Evolutionary conservation across 2,113 vertebrate genomes (phyloP).

Genomic region (Rhipidura dahli): DNA sequence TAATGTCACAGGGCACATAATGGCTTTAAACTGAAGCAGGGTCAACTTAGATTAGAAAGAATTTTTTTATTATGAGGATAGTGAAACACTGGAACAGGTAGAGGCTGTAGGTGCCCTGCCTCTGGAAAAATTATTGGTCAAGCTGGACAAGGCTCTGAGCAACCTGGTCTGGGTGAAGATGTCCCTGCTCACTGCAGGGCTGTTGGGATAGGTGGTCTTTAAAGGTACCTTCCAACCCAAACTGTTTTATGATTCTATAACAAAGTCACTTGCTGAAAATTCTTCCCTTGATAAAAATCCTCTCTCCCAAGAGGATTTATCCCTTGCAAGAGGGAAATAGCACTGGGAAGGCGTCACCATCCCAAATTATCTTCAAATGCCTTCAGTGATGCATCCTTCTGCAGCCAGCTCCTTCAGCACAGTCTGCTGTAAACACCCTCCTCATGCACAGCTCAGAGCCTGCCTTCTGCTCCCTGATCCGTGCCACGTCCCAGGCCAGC

Average conservation of each 20-base stretch:
- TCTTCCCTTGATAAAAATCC: neutral
- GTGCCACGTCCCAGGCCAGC: neutral
- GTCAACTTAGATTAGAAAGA: neutral
- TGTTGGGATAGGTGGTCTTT: neutral
- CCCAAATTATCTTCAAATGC: neutral
- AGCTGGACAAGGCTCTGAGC: neutral
- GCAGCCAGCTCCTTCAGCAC: neutral
- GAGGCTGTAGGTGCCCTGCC: neutral
- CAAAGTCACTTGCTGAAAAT: neutral
- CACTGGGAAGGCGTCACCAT: neutral
- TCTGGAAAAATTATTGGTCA: neutral
- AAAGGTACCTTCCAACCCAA: neutral
- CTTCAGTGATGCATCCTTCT: neutral
- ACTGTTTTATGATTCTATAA: neutral
- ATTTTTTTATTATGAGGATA: neutral
- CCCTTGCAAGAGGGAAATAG: neutral
- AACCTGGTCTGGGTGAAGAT: neutral
- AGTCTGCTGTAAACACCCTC: neutral
- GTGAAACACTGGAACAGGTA: neutral
- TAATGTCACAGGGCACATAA: neutral
- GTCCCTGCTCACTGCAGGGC: neutral
- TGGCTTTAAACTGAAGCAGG: neutral
- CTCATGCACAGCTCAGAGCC: neutral
- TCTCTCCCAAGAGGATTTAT: neutral
- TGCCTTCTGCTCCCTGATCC: neutral